Evolutionary conservation across 1,140 invertebrate species (phyloP).

Genomic region (Dryas iulia): DNA sequence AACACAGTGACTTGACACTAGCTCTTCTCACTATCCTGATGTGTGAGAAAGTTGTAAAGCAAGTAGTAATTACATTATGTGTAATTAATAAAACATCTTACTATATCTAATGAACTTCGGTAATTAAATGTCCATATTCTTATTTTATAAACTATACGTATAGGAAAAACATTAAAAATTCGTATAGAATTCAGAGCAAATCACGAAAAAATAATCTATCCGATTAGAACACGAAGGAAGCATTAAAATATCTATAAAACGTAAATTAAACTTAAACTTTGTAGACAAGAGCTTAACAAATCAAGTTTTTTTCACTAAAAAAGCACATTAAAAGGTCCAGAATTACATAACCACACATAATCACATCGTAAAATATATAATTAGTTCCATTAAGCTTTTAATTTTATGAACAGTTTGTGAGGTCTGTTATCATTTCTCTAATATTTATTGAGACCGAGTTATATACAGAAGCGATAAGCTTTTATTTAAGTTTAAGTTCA

Average conservation of each 20-base stretch:
- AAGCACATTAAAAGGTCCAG: background rate
- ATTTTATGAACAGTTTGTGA: conserved; percentile 1
- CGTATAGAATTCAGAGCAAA: too few relatives aligned
- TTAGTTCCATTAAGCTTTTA: background rate
- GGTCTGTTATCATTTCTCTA: background rate
- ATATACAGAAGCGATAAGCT: background rate
- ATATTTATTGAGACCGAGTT: background rate
- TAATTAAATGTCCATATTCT: too few relatives aligned
- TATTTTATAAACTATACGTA: too few relatives aligned
- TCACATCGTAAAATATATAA: background rate
- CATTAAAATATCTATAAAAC: background rate
- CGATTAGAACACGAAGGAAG: background rate
- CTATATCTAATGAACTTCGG: too few relatives aligned
- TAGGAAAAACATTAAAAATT: too few relatives aligned
- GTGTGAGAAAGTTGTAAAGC: too few relatives aligned
- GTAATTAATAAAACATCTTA: too few relatives aligned
- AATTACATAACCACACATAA: background rate
- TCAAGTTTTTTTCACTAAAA: background rate
- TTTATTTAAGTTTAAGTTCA: background rate
- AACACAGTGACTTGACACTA: too few relatives aligned
- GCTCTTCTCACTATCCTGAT: too few relatives aligned
- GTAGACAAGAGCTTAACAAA: background rate
- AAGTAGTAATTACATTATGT: too few relatives aligned
- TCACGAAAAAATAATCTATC: background rate
- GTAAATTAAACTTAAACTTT: background rate